Base-by-base conservation (phyloP, 2,113 vertebrate genomes). In the Rostratula benghalensis region DNA sequence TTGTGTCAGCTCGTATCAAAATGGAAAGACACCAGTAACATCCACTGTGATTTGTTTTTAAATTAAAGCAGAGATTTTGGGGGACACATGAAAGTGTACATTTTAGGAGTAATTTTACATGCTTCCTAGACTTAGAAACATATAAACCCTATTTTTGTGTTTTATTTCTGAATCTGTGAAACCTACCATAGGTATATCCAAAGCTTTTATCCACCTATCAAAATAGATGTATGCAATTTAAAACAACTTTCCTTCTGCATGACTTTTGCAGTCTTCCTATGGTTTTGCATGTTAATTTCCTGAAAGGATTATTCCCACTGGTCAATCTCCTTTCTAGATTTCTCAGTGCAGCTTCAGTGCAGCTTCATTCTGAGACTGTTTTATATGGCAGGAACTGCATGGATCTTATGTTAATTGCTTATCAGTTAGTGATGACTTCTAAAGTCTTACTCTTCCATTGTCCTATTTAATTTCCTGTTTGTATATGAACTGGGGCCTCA, bases 311-410 rank as follows among this genome's bases (percentile, higher is more conserved):
- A 53, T 39, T 95, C 22, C 25, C 13, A 9, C 33, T 59, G 8
- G 6, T 75, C 37, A 35, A 4, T 82, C 8, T 82, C 21, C 14
- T 56, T 75, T 75, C 31, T 71, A 39, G 33, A 46, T 90, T 82
- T 74, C 27, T 67, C 30, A 18, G 0, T 57, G 33, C 1, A 4
- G 2, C 11, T 82, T 67, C 30, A 18, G 0, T 57, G 33, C 1
- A 4, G 2, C 11, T 82, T 70, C 10, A 22, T 82, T 85, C 77
- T 82, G 24, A 57, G 48, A 68, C 75, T 33, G 6, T 5, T 1
- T 78, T 75, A 81, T 43, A 19, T 53, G 53, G 5, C 30, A 74
- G 24, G 12, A 76, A 15, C 27, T 65, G 10, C 0, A 0, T 22
- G 30, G 15, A 51, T 84, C 2, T 12, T 22, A 9, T 35, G 13